Evolutionary conservation across 1,140 invertebrate genomes (phyloP).

Genomic region (Spodoptera frugiperda): DNA sequence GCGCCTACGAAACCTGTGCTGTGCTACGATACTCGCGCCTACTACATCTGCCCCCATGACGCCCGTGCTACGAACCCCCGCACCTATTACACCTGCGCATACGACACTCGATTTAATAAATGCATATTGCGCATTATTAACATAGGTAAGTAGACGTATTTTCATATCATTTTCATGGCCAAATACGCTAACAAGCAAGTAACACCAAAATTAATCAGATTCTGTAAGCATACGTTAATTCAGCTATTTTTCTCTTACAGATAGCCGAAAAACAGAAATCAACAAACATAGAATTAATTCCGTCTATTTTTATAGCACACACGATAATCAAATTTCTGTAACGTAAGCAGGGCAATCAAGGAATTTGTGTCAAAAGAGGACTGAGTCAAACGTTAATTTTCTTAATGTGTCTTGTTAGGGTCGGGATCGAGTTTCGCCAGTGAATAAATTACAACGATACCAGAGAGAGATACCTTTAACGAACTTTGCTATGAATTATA

Average conservation of each 20-base stretch:
- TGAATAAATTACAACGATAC: conserved; percentile 70
- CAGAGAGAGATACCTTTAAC: conserved; percentile 65
- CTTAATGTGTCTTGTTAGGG: conserved; percentile 79
- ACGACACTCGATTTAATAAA: no score
- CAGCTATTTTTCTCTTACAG: not conserved
- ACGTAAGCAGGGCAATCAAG: conserved; percentile 76
- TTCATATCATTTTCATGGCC: no score
- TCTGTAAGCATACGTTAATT: no score
- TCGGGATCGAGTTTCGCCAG: conserved; percentile 61
- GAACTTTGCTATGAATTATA: conserved; percentile 59
- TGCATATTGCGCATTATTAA: no score
- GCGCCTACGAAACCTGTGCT: no score
- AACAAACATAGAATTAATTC: conserved; percentile 16
- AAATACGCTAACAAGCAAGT: no score
- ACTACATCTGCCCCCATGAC: no score
- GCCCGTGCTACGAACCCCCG: no score
- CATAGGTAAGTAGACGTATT: no score
- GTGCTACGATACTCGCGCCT: no score
- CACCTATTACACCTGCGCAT: no score
- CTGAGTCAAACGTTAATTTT: conserved; percentile 75
- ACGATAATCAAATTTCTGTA: conserved; percentile 71
- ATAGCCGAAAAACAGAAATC: not conserved
- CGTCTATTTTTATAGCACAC: conserved; percentile 50
- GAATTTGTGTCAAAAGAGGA: conserved; percentile 70
- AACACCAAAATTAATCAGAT: no score